These are phyloP conservation scores for Tachuris rubrigastra DNA, from an alignment of 2,113 vertebrate genomes.

Conservation along the genomic window DNA sequence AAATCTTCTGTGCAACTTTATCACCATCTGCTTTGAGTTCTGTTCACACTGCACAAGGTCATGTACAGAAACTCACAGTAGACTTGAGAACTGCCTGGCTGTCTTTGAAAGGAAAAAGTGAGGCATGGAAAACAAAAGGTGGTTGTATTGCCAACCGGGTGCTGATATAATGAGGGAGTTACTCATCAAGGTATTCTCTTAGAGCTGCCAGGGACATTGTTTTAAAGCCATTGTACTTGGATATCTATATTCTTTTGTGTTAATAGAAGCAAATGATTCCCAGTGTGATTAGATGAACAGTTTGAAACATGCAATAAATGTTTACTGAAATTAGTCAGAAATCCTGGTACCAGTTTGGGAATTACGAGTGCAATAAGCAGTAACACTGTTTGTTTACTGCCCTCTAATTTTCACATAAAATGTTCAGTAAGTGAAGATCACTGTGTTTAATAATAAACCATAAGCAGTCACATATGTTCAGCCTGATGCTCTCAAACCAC, in stretches of 20 bases:
- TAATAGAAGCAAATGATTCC: neutral
- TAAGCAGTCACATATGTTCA: neutral
- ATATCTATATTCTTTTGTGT: neutral
- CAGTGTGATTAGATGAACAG: neutral
- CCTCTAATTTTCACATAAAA: neutral
- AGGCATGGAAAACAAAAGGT: neutral
- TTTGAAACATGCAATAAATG: neutral
- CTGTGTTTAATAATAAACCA: neutral
- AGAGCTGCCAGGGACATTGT: neutral
- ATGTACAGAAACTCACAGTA: neutral
- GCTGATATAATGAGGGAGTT: neutral
- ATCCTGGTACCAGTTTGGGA: neutral
- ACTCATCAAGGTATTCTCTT: neutral
- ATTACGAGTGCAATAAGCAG: neutral
- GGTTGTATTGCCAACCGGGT: neutral
- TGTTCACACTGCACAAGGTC: conserved; percentile 5
- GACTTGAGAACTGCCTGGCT: neutral
- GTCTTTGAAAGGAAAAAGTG: neutral
- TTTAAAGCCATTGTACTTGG: neutral
- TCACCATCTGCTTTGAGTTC: conserved; percentile 33
- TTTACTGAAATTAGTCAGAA: neutral
- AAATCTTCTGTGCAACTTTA: neutral
- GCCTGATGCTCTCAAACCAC: neutral
- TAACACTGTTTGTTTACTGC: neutral
- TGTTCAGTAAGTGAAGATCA: neutral